A percentile compares a stretch with the other conserved stretches of the same genome.
Evolutionary conservation across 2,113 vertebrate genomes (phyloP).

Genomic region (Datnioides undecimradiatus): DNA sequence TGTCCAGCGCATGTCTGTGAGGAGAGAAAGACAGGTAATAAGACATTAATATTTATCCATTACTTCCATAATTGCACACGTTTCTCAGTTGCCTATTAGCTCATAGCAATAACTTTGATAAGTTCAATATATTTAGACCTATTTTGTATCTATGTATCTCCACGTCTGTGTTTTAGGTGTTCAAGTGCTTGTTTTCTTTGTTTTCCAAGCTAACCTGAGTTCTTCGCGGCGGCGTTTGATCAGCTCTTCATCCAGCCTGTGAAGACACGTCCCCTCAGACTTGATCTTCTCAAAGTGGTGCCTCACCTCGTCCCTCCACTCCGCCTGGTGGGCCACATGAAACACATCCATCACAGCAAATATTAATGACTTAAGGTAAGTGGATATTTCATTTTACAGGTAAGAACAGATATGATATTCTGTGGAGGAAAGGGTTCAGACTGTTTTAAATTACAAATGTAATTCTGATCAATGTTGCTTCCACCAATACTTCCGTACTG

Average conservation of each 20-base stretch:
- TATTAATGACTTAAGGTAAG: background rate
- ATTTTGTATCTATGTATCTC: background rate
- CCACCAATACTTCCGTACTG: background rate
- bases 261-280: conserved; percentile 96
- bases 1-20: conserved; percentile 93
- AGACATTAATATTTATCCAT: conserved; percentile 7
- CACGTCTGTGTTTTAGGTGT: background rate
- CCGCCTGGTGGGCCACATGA: conserved; percentile 83
- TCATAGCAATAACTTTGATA: no score
- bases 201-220: conserved; percentile 86
- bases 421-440: background rate
- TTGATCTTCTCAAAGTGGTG: conserved; percentile 98
- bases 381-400: background rate
- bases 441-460: background rate
- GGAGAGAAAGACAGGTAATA: background rate
- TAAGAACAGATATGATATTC: background rate
- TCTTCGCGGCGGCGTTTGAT: conserved; percentile 95
- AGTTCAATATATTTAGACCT: no score
- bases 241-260: conserved; percentile 95
- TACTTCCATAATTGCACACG: no score
- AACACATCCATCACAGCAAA: background rate
- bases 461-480: background rate
- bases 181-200: background rate
- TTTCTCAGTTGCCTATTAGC: background rate
- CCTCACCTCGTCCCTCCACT: conserved; percentile 97